phyloP scores from a whole-genome alignment of 1,140 invertebrate species.

The Amyelois transitella region DNA sequence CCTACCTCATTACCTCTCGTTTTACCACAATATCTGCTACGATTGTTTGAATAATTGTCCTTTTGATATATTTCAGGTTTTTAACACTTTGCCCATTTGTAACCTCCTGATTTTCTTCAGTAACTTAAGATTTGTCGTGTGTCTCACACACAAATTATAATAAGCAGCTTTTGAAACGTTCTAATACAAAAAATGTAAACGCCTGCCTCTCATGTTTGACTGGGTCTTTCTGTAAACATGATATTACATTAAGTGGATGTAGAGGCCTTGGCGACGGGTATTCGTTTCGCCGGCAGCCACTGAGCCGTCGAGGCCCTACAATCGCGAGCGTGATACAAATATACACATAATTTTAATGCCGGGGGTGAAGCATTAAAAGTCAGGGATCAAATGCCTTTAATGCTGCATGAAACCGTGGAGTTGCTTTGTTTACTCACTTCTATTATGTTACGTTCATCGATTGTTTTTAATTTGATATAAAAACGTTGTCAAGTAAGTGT shows the following conservation, averaged over 20 bases:
- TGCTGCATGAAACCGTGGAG: slow-evolving; percentile 52
- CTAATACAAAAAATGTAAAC: neutral
- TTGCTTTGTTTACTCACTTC: slow-evolving; percentile 12
- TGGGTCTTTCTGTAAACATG: slow-evolving; percentile 11
- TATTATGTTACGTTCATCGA: neutral
- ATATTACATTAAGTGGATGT: slow-evolving; percentile 24
- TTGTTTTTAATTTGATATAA: slow-evolving; percentile 6
- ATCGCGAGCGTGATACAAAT: slow-evolving; percentile 72
- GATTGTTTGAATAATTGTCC: too few species aligned
- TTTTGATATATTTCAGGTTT: too few species aligned
- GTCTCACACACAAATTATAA: too few species aligned
- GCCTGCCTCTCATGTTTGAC: neutral
- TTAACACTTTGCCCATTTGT: too few species aligned
- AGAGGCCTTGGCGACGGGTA: slow-evolving; percentile 58
- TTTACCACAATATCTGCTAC: too few species aligned
- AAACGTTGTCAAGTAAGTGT: neutral
- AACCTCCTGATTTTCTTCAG: too few species aligned
- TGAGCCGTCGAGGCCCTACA: slow-evolving; percentile 64
- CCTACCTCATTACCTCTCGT: too few species aligned
- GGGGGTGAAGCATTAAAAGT: slow-evolving; percentile 74
- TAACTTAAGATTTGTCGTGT: too few species aligned
- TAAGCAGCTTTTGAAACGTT: neutral
- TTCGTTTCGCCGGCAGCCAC: slow-evolving; percentile 42
- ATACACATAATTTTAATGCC: slow-evolving; percentile 74
- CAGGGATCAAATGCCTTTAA: slow-evolving; percentile 73